These are phyloP conservation scores for Chloebia gouldiae DNA, from an alignment of 2,113 vertebrate species.

Conservation along the genomic window DNA sequence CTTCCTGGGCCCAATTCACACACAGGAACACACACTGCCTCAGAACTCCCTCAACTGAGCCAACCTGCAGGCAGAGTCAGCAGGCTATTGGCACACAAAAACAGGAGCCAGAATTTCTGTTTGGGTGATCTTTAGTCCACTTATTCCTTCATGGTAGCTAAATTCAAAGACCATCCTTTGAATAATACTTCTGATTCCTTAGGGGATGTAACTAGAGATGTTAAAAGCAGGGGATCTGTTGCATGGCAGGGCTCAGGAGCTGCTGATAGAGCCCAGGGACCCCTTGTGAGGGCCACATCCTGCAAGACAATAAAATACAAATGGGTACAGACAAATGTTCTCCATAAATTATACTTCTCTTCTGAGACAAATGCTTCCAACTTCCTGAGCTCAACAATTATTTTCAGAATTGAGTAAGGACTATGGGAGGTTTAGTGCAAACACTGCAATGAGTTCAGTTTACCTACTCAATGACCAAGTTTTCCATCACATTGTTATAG, in stretches of 20 bases:
- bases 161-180: fast-evolving
- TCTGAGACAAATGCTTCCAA: not conserved
- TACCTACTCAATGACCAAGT: not conserved
- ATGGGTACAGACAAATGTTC: not conserved
- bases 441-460: not conserved
- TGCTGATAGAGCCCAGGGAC: not conserved
- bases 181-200: not conserved
- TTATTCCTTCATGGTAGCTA: not conserved
- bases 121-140: not conserved
- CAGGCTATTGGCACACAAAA: not conserved
- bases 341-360: not conserved
- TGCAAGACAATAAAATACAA: not conserved
- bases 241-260: not conserved
- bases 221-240: not conserved
- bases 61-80: fast-evolving
- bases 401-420: not conserved
- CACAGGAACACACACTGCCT: not conserved
- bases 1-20: not conserved
- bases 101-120: not conserved
- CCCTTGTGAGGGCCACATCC: not conserved
- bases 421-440: not conserved
- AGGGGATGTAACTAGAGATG: not conserved
- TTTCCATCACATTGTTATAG: not conserved
- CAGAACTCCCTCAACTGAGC: not conserved
- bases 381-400: not conserved